Evolutionary conservation across 1,140 invertebrate genomes (phyloP).

Genomic region (Drosophila orena): DNA sequence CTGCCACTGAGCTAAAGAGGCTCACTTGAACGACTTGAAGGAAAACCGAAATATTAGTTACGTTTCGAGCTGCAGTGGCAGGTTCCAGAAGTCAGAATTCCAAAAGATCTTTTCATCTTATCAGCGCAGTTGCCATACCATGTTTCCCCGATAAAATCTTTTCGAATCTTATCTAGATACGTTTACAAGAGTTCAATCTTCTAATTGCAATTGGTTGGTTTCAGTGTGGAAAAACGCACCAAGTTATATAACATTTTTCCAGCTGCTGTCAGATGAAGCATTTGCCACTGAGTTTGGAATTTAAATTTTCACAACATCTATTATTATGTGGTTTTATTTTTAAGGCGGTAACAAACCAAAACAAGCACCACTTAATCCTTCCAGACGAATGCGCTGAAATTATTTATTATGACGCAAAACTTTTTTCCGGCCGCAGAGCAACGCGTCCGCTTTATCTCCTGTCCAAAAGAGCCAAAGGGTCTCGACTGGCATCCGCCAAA

Average conservation of each 20-base stretch:
- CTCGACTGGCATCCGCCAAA: constrained; percentile 39
- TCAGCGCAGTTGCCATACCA: not conserved
- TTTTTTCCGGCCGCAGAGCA: constrained; percentile 62
- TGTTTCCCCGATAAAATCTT: constrained; percentile 4
- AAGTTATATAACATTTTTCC: too few relatives aligned
- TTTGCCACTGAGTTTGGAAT: not conserved
- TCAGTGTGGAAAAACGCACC: too few relatives aligned
- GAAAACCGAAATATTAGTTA: constrained; percentile 1
- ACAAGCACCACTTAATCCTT: constrained; percentile 65
- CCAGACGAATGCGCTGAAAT: constrained; percentile 79
- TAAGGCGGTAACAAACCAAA: not conserved
- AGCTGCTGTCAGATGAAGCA: too few relatives aligned
- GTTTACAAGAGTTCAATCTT: not conserved
- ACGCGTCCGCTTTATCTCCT: constrained; percentile 37
- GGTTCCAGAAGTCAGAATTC: not conserved
- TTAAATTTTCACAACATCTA: not conserved
- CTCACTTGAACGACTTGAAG: constrained; percentile 53
- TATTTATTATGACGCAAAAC: constrained; percentile 82
- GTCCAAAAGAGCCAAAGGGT: constrained; percentile 53
- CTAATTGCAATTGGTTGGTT: not conserved
- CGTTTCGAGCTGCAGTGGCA: too few relatives aligned
- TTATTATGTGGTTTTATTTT: not conserved
- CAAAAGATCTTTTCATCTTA: constrained; percentile 7
- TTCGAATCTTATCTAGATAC: constrained; percentile 2
- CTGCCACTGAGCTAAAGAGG: constrained; percentile 97